Evolutionary conservation across 2,888 invertebrate species (phyloP).

Genomic region (Cantharis nigra): DNA sequence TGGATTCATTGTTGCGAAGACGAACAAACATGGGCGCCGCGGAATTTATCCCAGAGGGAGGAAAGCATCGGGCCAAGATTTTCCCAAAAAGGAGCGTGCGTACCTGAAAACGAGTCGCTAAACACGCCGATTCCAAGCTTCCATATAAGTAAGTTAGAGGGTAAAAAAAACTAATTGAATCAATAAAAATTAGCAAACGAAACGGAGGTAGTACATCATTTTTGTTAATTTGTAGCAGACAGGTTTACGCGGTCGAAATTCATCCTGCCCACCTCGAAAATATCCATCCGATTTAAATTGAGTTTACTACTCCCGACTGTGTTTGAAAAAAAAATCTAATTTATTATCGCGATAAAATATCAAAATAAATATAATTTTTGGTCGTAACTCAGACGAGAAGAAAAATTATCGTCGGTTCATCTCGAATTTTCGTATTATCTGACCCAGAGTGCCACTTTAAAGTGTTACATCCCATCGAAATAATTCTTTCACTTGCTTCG

Average conservation of each 20-base stretch:
- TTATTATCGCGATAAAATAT: background rate
- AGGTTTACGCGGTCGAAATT: slow-evolving; percentile 5
- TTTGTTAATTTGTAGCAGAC: background rate
- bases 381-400: background rate
- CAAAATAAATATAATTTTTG: background rate
- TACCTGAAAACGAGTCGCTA: background rate
- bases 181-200: background rate
- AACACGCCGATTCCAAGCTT: background rate
- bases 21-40: background rate
- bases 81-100: background rate
- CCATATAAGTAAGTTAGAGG: background rate
- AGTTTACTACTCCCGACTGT: background rate
- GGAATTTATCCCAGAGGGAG: background rate
- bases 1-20: background rate
- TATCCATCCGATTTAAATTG: background rate
- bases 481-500: slow-evolving; percentile 11
- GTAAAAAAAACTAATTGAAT: background rate
- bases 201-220: background rate
- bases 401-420: background rate
- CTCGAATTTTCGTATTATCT: background rate
- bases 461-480: background rate
- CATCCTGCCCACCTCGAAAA: slow-evolving; percentile 8
- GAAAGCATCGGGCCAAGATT: background rate
- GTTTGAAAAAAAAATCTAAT: background rate
- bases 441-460: slow-evolving; percentile 12